Evolutionary conservation across 2,113 vertebrate species (phyloP).

Genomic region (Panurus biarmicus): DNA sequence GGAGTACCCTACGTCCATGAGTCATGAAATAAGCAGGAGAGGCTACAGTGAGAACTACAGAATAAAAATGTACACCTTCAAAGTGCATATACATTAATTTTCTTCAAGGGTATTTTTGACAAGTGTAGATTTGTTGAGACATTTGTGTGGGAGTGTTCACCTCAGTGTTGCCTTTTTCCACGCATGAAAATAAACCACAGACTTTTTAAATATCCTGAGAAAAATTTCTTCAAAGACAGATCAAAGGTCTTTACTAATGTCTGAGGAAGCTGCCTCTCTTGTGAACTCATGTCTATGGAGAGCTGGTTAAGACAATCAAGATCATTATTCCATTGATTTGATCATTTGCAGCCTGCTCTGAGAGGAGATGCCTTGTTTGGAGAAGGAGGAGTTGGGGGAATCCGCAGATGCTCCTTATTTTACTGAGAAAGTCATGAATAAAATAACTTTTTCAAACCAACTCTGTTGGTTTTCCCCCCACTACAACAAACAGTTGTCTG

Average conservation of each 20-base stretch:
- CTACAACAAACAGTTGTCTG: neutral
- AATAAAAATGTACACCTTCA: neutral
- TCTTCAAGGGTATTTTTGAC: constrained; percentile 14
- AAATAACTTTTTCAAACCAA: neutral
- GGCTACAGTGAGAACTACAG: neutral
- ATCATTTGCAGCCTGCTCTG: neutral
- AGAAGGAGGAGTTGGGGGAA: neutral
- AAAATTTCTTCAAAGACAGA: constrained; percentile 56
- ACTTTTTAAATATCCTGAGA: constrained; percentile 56
- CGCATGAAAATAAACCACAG: constrained; percentile 50
- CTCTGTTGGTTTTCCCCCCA: neutral
- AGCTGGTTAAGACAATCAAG: neutral
- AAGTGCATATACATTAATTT: neutral
- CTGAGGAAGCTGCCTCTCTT: constrained; percentile 47
- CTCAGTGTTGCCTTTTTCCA: neutral
- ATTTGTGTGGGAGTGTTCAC: constrained; percentile 30
- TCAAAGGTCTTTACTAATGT: constrained; percentile 49
- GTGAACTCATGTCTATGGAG: constrained; percentile 47
- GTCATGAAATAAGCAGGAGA: neutral
- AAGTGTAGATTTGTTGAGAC: neutral
- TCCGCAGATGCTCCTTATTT: neutral
- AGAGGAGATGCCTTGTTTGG: neutral
- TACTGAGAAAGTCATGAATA: neutral
- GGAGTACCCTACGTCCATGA: neutral
- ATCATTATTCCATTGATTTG: neutral